phyloP scores from a whole-genome alignment of 2,888 invertebrate genomes.

The Parnassius orleans region DNA sequence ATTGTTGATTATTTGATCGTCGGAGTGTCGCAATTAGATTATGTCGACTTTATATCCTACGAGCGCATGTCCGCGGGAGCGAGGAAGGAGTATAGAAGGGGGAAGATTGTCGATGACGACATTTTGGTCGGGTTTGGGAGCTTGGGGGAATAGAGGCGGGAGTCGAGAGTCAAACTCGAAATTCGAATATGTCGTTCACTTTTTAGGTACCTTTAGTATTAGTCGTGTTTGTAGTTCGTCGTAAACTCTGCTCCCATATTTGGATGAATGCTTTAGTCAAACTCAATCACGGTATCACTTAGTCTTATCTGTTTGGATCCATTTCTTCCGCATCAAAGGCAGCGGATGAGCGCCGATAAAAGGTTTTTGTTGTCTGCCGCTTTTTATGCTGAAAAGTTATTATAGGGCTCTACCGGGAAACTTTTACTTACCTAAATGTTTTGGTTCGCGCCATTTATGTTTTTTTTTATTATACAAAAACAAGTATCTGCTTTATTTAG shows the following conservation, averaged over 20 bases:
- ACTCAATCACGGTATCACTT: slow-evolving; percentile 26
- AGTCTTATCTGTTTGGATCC: slow-evolving; percentile 36
- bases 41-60: slow-evolving; percentile 46
- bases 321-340: slow-evolving; percentile 47
- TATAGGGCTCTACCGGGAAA: slow-evolving; percentile 30
- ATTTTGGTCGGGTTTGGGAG: slow-evolving; percentile 60
- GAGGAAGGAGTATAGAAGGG: slow-evolving; percentile 38
- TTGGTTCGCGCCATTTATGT: slow-evolving; percentile 25
- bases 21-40: slow-evolving; percentile 48
- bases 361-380: slow-evolving; percentile 59
- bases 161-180: slow-evolving; percentile 38
- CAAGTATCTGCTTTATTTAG: slow-evolving; percentile 4
- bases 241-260: slow-evolving; percentile 28
- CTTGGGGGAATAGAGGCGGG: slow-evolving; percentile 51
- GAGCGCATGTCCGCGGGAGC: slow-evolving; percentile 56
- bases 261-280: slow-evolving; percentile 19
- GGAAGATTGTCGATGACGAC: slow-evolving; percentile 66
- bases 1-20: slow-evolving; percentile 39
- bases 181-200: slow-evolving; percentile 28
- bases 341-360: slow-evolving; percentile 53
- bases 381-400: slow-evolving; percentile 40
- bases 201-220: slow-evolving; percentile 23
- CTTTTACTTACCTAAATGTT: slow-evolving; percentile 29
- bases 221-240: slow-evolving; percentile 32
- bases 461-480: slow-evolving; percentile 13